These are phyloP conservation scores for Nudaria mundana DNA, from an alignment of 2,888 invertebrate species.

Conservation along the genomic window DNA sequence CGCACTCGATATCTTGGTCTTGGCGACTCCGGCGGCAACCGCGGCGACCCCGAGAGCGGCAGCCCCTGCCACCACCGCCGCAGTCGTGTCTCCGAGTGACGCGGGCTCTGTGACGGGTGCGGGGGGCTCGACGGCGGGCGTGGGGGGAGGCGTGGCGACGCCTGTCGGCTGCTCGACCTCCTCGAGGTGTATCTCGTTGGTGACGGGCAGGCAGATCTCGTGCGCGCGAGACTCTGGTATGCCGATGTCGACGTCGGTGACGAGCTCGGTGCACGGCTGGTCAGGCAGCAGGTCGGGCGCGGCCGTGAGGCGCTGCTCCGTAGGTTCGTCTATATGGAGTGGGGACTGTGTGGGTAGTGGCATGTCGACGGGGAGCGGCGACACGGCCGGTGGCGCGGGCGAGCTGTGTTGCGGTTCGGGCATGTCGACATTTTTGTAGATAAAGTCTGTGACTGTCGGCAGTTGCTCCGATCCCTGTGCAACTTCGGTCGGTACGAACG, in stretches of 20 bases:
- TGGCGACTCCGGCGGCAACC: conserved; percentile 27
- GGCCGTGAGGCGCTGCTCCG: conserved; percentile 15
- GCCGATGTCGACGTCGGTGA: conserved; percentile 67
- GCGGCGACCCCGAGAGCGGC: conserved; percentile 32
- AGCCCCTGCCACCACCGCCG: conserved; percentile 36
- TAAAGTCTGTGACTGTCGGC: conserved; percentile 9
- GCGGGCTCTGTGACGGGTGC: conserved; percentile 30
- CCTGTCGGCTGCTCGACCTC: conserved; percentile 49
- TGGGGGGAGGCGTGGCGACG: conserved; percentile 37
- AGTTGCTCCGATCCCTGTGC: conserved; percentile 15
- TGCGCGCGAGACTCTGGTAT: conserved; percentile 67
- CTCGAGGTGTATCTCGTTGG: conserved; percentile 57
- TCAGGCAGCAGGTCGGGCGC: conserved; percentile 48
- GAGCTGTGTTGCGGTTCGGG: conserved; percentile 3
- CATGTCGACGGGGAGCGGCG: conserved; percentile 28
- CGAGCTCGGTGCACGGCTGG: conserved; percentile 48
- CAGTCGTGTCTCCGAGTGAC: conserved; percentile 19
- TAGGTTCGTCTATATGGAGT: conserved; percentile 15
- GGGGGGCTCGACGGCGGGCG: conserved; percentile 40
- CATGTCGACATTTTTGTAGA: not conserved
- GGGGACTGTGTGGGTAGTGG: conserved; percentile 29
- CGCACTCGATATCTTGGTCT: conserved; percentile 28
- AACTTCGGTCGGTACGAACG: conserved; percentile 24
- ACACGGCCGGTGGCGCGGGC: conserved; percentile 9
- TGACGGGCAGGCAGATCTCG: conserved; percentile 75